A percentile compares a stretch with the other conserved stretches of the same genome.
Evolutionary conservation across 2,797 vertebrate species (phyloP).

Genomic region (Rallus crepitans): DNA sequence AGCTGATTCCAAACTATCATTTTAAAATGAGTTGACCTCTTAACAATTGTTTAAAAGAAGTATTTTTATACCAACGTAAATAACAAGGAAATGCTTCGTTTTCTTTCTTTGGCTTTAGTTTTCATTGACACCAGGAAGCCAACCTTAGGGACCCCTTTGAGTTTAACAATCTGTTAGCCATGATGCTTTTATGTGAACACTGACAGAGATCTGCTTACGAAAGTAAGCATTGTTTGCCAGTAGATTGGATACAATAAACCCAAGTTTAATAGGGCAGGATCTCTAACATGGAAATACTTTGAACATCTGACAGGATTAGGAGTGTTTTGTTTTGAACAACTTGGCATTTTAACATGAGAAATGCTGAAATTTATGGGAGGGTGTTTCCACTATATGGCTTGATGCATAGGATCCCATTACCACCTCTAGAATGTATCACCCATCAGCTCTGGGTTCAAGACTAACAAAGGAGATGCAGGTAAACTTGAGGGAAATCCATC

Average conservation of each 20-base stretch:
- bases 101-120: not conserved
- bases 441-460: not conserved
- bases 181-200: not conserved
- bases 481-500: not conserved
- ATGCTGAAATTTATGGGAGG: fast-evolving
- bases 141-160: not conserved
- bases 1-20: not conserved
- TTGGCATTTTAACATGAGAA: not conserved
- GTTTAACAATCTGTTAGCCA: not conserved
- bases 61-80: not conserved
- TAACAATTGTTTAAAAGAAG: not conserved
- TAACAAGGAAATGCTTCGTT: not conserved
- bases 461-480: not conserved
- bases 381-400: not conserved
- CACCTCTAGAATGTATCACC: not conserved
- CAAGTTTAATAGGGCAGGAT: not conserved
- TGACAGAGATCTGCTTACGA: not conserved
- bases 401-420: not conserved
- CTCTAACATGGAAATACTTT: not conserved
- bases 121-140: not conserved
- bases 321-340: not conserved
- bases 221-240: not conserved
- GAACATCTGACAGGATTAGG: not conserved
- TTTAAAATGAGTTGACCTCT: not conserved
- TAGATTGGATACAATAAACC: not conserved